Conservation (phyloP, 1,140 invertebrate genomes). For the Ruditapes philippinarum region DNA sequence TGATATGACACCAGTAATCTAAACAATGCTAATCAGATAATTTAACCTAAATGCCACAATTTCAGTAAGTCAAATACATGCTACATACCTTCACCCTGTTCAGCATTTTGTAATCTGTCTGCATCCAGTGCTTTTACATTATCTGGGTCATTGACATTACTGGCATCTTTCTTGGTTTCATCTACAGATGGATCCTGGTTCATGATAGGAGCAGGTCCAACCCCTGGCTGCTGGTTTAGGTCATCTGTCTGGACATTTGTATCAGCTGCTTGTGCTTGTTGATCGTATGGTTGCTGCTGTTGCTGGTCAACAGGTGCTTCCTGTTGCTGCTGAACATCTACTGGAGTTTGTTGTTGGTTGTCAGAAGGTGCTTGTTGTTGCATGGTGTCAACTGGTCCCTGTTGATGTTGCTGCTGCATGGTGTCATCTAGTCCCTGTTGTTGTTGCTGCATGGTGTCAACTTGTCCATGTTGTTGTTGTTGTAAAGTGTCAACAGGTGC, state of each 20-base stretch:
- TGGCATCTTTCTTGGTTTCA: neutral
- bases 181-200: neutral
- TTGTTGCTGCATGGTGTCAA: neutral
- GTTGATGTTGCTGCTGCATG: neutral
- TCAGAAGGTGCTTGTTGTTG: neutral
- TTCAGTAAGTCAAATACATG: too few species aligned
- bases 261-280: neutral
- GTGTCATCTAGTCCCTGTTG: neutral
- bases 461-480: slow-evolving; percentile 7
- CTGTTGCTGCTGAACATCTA: neutral
- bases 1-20: too few species aligned
- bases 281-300: neutral
- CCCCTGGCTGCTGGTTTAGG: too few species aligned
- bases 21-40: too few species aligned
- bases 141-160: neutral
- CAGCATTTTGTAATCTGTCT: neutral
- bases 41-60: too few species aligned
- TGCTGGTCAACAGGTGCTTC: neutral
- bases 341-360: neutral
- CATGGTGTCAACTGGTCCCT: neutral
- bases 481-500: neutral
- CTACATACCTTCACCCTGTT: too few species aligned
- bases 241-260: neutral
- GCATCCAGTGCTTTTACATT: neutral
- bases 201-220: neutral